Evolutionary conservation across 2,888 invertebrate genomes (phyloP).

Genomic region (Sympetrum striolatum): DNA sequence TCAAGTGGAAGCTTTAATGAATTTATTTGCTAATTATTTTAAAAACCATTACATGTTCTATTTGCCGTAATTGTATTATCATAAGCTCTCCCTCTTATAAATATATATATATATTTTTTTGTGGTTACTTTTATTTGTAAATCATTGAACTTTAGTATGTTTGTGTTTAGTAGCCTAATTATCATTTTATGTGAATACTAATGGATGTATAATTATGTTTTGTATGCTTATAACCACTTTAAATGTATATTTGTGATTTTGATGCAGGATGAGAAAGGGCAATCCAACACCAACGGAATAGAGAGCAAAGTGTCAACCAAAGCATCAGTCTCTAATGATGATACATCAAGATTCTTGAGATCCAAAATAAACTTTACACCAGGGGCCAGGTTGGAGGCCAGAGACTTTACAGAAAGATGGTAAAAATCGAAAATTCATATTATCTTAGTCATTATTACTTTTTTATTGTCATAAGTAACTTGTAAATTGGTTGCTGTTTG

Average conservation of each 20-base stretch:
- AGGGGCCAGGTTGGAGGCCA: constrained; percentile 14
- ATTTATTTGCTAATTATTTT: no score
- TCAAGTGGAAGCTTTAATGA: no score
- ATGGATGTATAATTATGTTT: not conserved
- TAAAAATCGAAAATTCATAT: not conserved
- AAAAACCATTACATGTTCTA: no score
- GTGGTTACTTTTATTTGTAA: no score
- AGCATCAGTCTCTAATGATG: not conserved
- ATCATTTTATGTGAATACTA: not conserved
- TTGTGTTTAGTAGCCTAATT: no score
- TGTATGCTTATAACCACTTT: not conserved
- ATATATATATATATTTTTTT: no score
- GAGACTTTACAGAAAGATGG: constrained; percentile 31
- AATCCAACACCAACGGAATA: not conserved
- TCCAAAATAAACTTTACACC: constrained; percentile 1
- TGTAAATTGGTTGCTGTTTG: no score
- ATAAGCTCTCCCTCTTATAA: no score
- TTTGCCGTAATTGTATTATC: no score
- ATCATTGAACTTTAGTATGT: no score
- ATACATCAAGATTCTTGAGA: not conserved
- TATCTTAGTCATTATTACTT: no score
- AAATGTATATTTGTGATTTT: not conserved
- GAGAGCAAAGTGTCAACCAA: not conserved
- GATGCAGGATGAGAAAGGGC: not conserved
- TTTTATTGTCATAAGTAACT: no score